Evolutionary conservation across 2,797 vertebrate genomes (phyloP), one percentile per base, ranked within the genome.

Genomic region (Thalassophryne amazonica): DNA sequence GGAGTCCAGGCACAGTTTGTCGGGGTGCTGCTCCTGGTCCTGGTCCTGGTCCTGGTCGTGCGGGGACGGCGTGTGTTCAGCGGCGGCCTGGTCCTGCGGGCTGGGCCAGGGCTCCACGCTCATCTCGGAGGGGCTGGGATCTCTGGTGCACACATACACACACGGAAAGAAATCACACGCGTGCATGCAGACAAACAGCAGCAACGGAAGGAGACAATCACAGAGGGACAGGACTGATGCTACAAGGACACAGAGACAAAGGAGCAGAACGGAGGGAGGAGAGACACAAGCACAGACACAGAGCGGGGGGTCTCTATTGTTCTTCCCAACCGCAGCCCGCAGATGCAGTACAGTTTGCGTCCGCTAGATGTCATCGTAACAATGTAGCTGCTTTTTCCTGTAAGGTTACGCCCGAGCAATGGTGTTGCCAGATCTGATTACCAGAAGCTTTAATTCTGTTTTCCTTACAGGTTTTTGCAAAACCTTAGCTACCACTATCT

Each of bases 1-100:
- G 15, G 91, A 92, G 63, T 93, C 92, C 87, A 94, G 81, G 47
- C 93, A 92, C 63, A 92, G 85, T 59, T 83, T 90, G 75, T 93
- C 90, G 0, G 80, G 84, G 21, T 76, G 83, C 71, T 90, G 86
- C 61, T 80, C 73, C 75, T 76, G 81, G 23, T 90, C 83, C 54
- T 70, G 77, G 18, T 73, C 25, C 38, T 73, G 45, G 1, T 55
- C 29, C 3, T 53, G 12, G 7, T 14, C 4, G 56, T 61, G 62
- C 2, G 67, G 51, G 56, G 60, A 54, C 57, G 60, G 68, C 1
- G 9, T 4, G 52, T 71, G 47, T 27, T 91, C 82, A 39, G 89
- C 82, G 24, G 85, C 83, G 7, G 52, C 77, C 62, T 84, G 89
- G 73, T 80, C 84, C 73, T 66, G 82, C 70, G 78, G 76, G 54